Evolutionary conservation across 2,113 vertebrate species (phyloP).

Genomic region (Neopipo cinnamomea): DNA sequence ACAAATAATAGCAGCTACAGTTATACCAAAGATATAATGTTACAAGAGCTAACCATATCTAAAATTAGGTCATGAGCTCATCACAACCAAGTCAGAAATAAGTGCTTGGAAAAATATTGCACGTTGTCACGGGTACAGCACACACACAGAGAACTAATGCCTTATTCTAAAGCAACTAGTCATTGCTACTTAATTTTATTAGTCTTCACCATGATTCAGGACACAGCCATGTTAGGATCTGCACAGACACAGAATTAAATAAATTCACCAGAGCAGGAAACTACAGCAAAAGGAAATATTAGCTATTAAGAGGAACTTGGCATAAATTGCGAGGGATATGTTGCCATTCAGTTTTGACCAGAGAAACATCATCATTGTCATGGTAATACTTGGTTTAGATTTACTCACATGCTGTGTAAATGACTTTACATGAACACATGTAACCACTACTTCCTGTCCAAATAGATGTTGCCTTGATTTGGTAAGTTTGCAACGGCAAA

Average conservation of each 20-base stretch:
- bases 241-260: not conserved
- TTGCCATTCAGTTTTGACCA: not conserved
- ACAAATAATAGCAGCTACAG: not conserved
- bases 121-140: not conserved
- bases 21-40: not conserved
- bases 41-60: not conserved
- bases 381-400: not conserved
- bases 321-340: not conserved
- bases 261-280: not conserved
- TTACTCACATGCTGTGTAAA: accelerated
- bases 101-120: not conserved
- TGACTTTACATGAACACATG: not conserved
- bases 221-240: not conserved
- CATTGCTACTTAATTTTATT: not conserved
- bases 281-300: not conserved
- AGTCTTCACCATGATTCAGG: not conserved
- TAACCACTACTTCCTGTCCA: not conserved
- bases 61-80: not conserved
- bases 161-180: not conserved
- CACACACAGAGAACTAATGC: not conserved
- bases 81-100: not conserved
- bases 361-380: not conserved
- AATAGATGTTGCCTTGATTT: too few relatives aligned
- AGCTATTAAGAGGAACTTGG: not conserved
- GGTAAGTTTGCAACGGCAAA: not conserved